Conservation (phyloP, 2,888 invertebrate species). For the Latrodectus elegans region DNA sequence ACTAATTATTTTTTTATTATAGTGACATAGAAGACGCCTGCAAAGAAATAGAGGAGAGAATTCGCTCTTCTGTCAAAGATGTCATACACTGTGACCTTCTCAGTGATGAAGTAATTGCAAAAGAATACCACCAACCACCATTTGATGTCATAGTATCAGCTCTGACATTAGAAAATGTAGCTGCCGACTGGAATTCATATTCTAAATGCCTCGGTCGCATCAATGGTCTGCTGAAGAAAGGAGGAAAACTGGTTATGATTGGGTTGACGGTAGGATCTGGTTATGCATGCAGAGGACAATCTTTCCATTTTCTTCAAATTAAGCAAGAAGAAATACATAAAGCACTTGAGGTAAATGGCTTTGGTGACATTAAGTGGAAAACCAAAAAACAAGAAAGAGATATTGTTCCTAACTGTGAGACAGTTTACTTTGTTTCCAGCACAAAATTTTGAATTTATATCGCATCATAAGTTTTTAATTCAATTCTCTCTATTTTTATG, state of each 20-base stretch:
- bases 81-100: conserved; percentile 38
- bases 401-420: conserved; percentile 18
- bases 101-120: conserved; percentile 28
- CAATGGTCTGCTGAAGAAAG: neutral
- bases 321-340: conserved; percentile 10
- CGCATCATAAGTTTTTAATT: too few relatives aligned
- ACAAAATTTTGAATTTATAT: conserved; percentile 13
- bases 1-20: neutral
- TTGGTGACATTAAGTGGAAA: conserved; percentile 29
- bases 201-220: conserved; percentile 16
- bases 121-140: conserved; percentile 13
- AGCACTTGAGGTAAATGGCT: conserved; percentile 8
- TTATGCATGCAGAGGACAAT: conserved; percentile 32
- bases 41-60: conserved; percentile 38
- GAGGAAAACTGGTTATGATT: conserved; percentile 30
- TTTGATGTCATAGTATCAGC: conserved; percentile 29
- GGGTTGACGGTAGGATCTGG: conserved; percentile 12
- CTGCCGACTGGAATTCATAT: conserved; percentile 25
- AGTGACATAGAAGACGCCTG: conserved; percentile 27
- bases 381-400: conserved; percentile 12
- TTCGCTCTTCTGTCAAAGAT: conserved; percentile 34
- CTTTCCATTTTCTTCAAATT: conserved; percentile 28
- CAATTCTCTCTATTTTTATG: too few relatives aligned
- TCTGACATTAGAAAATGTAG: conserved; percentile 37
- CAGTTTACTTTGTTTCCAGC: conserved; percentile 39